Percentiles rank a stretch among this genome's conserved stretches.
These are phyloP conservation scores for Acrobasis suavella DNA, from an alignment of 2,888 invertebrate genomes.

Conservation along the genomic window DNA sequence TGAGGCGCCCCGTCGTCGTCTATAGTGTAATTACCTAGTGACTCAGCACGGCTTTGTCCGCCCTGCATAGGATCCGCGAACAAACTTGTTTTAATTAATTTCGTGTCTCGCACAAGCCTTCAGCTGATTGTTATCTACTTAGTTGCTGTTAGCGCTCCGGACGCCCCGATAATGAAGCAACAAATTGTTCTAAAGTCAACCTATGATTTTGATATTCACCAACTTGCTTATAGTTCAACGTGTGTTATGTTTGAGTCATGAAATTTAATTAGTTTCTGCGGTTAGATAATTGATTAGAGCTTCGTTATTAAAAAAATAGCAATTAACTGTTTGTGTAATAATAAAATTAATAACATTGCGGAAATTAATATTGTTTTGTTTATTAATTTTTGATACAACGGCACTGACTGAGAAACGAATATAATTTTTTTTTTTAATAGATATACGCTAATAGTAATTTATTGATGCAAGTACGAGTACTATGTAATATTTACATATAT, in stretches of 20 bases:
- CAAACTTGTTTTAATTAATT: constrained; percentile 83
- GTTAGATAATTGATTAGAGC: constrained; percentile 11
- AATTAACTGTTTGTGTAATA: no score
- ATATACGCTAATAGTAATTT: no score
- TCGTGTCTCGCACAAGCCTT: constrained; percentile 82
- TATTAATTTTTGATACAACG: no score
- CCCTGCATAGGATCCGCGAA: constrained; percentile 81
- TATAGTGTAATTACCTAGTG: constrained; percentile 79
- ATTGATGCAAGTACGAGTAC: no score
- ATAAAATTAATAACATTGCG: no score
- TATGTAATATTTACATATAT: no score
- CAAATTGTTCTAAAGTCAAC: constrained; percentile 68
- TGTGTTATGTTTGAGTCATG: constrained; percentile 21
- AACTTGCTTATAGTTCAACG: background rate
- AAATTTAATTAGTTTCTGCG: constrained; percentile 22
- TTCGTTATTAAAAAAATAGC: constrained; percentile 3
- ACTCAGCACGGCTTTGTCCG: constrained; percentile 80
- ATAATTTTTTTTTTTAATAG: no score
- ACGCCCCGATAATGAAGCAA: constrained; percentile 75
- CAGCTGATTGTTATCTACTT: constrained; percentile 81
- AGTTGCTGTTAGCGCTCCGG: constrained; percentile 78
- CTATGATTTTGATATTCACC: constrained; percentile 55
- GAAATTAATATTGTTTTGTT: no score
- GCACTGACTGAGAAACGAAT: no score
- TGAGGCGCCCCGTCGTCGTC: constrained; percentile 66